Evolutionary conservation across 2,888 invertebrate genomes (phyloP), one percentile per base, ranked within the genome.

Genomic region (Sphaeridia pumilis): DNA sequence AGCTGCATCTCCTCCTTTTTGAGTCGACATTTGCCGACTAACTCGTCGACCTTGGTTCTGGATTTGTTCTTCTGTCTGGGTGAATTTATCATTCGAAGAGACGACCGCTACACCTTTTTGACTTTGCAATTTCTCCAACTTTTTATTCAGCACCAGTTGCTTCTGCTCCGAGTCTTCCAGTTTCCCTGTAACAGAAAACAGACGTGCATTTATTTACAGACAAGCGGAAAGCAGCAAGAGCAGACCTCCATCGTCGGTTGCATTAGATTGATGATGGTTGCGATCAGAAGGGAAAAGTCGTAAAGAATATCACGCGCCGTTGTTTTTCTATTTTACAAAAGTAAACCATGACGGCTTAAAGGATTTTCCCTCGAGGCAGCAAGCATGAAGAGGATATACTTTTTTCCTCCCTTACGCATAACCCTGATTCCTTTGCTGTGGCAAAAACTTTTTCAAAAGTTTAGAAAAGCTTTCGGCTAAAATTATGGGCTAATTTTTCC

Each of bases 161-260:
- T 79, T 82, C 67, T 83, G 78, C 69, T 82, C 85, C 56, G 82
- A 76, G 67, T 88, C 87, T 67, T 88, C 88, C 63, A 87, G 41
- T 14, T 56, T 59, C 20, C 50, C 58, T 58, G 26, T 27, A 50
- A 12, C 41, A 36, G 17, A 27, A 14, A 34, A 43, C 41, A 12
- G 24, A 17, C 17, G 14, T 28, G 41, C 21, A n/a, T n/a, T 26
- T 20, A 36, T 49, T 25, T 49, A n/a, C n/a, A 14, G 20, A 41
- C 21, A 49, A 14, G 27, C 27, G 12, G 20, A 45, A 17, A 4
- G 4, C 27, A 17, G 42, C 17, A 20, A 17, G 42, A 20, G 10
- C 7, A 10, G 43, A 24, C 21, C n/a, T 21, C 14, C n/a, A 3
- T 43, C 12, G 17, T 14, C 41, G 41, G 10, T n/a, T n/a, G 31